Evolutionary conservation across 1,140 invertebrate species (phyloP).

Genomic region (Yoshiicerus persimilis): DNA sequence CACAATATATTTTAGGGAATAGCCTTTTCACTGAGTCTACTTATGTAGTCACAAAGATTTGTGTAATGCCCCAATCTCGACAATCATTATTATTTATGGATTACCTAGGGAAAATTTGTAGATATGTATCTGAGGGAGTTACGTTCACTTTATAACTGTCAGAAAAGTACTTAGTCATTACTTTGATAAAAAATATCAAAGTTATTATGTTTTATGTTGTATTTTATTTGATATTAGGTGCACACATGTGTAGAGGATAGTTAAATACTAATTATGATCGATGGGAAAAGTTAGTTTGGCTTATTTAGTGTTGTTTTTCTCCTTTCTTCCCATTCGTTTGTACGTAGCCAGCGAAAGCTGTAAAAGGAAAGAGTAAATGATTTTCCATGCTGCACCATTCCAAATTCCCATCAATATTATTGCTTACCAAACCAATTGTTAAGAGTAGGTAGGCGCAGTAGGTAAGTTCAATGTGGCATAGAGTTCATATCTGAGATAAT

Average conservation of each 20-base stretch:
- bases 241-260: background rate
- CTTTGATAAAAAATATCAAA: background rate
- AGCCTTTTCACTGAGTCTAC: background rate
- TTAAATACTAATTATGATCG: background rate
- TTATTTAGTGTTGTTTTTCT: background rate
- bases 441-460: background rate
- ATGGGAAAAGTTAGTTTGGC: background rate
- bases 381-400: background rate
- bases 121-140: too few species aligned
- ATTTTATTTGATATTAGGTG: background rate
- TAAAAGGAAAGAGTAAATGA: background rate
- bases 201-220: background rate
- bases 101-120: background rate
- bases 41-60: too few species aligned
- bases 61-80: background rate
- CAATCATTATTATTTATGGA: background rate
- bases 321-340: background rate
- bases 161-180: background rate
- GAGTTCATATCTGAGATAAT: background rate
- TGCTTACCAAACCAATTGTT: background rate
- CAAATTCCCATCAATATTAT: background rate
- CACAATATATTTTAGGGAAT: too few species aligned
- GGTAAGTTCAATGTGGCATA: background rate
- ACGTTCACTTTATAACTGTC: background rate
- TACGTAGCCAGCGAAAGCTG: background rate